Evolutionary conservation across 35 echinoderm and acorn worm species (phyloP), one percentile per base, ranked within the genome.

Genomic region (Heliocidaris erythrogramma): DNA sequence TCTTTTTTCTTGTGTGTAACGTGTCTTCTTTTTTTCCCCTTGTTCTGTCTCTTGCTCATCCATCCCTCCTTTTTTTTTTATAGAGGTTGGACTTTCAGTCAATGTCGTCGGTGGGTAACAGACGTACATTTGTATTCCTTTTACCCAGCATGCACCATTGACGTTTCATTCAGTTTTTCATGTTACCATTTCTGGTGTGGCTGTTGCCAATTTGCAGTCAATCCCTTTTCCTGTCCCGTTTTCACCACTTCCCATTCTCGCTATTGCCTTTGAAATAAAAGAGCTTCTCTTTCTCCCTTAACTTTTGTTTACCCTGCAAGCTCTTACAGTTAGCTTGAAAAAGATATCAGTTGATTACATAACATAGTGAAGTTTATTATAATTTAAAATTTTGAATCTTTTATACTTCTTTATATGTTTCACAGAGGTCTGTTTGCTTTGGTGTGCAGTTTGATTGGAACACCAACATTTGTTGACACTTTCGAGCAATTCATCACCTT

Each of bases 101-200:
- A 92, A 92, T 92, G 91, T 92, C 91, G 48, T 92, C 48, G 91
- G 91, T 92, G 91, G 91, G 91, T 92, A 92, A 30, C 29, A 92
- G 48, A 92, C 49, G 48, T 92, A 92, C 91, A 92, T 59, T 49
- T 59, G 29, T 59, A 92, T 59, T 30, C 10, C 48, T 92, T 92
- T 92, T 59, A 49, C 91, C 91, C 91, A 89, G 87, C 87, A 89
- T 89, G 87, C 87, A 89, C 47, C 87, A 89, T 48, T 78, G 65
- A 78, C 87, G 47, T 89, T 89, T 89, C 87, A 32, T 78, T 78
- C 65, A 78, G 27, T 27, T 78, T 42, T 78, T 78, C 27, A 21
- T 27, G 18, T 21, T 78, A 7, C 31, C 24, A 32, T 17, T 89
- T 32, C 32, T 89, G 87, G 30, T 89, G 87, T 89, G 87, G 87